Evolutionary conservation across 2,888 invertebrate species (phyloP), one percentile per base, ranked within the genome.

Genomic region (Cephus pulcher): DNA sequence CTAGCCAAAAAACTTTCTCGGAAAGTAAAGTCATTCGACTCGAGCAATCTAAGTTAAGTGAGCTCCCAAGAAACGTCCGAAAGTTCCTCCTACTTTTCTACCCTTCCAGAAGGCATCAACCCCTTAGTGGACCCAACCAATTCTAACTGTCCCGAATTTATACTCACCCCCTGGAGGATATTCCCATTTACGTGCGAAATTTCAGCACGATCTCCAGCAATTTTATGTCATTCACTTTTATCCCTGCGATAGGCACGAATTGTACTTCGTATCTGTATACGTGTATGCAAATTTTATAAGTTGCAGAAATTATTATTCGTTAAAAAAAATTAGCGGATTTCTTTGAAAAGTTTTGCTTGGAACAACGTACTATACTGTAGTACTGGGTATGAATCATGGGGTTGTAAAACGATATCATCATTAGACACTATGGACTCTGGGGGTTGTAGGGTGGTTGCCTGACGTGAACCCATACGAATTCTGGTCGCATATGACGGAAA

Each of bases 21-120:
- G 84, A 85, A 90, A 89, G 90, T 91, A 90, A 91, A 91, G 90
- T 90, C 90, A 91, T 91, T 91, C 89, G 86, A 88, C 86, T 85
- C 86, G 88, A 87, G 91, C 91, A 91, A 91, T 91, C 90, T 90
- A 91, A 91, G 91, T 91, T 91, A 91, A 91, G 91, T 91, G 91
- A 91, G 56, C 91, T 91, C 91, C 90, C 90, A 89, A 90, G 90
- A 89, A 88, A 86, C 87, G 86, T 86, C 88, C 78, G 88, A 90
- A 90, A 89, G 88, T 89, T 87, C 86, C 75, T 69, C 69, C 73
- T 71, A 78, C 9, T 56, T 56, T 56, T 23, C 56, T 56, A 56
- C 23, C 56, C 56, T 9, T 35, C 23, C 9, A 2, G 23, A 9
- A 56, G 56, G 9, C 56, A 56, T 9, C 56, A 56, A 56, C 56